Percentiles rank a stretch among this genome's conserved stretches.
These are phyloP conservation scores for Meleagris gallopavo DNA, from an alignment of 2,113 vertebrate genomes.

Conservation along the genomic window DNA sequence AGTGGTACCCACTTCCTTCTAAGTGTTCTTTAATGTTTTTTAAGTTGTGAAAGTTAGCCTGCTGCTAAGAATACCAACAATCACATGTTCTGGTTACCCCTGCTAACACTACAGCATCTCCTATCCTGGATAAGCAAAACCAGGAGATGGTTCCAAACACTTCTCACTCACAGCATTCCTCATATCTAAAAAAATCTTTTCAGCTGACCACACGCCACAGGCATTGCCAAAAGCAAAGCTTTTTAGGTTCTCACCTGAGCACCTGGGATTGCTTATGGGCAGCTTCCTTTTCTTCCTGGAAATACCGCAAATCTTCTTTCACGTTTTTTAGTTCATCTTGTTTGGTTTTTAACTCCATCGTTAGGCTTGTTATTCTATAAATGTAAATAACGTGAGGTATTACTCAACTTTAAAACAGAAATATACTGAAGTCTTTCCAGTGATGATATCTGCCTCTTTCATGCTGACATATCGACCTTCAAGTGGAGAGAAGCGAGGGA, in stretches of 20 bases:
- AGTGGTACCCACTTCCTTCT: background rate
- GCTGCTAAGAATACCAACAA: background rate
- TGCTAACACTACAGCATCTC: background rate
- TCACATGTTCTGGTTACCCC: background rate
- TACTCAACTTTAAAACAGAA: background rate
- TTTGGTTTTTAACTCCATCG: constrained; percentile 76
- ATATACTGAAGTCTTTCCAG: background rate
- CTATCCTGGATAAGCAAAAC: background rate
- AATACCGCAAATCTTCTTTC: constrained; percentile 65
- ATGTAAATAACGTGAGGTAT: background rate
- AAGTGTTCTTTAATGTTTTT: background rate
- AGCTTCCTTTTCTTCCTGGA: constrained; percentile 74
- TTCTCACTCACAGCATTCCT: constrained; percentile 64
- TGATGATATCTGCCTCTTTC: background rate
- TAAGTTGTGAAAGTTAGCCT: background rate
- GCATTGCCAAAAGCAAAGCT: background rate
- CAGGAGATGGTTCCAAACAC: constrained; percentile 16
- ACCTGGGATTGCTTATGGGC: constrained; percentile 69
- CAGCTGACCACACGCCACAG: background rate
- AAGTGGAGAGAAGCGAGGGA: background rate
- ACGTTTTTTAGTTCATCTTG: constrained; percentile 71
- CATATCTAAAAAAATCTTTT: constrained; percentile 33
- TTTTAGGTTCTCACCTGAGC: constrained; percentile 79
- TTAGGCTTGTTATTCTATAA: constrained; percentile 72
- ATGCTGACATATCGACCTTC: background rate